Evolutionary conservation across 2,797 vertebrate species (phyloP).

Genomic region (Trematomus bernacchii): DNA sequence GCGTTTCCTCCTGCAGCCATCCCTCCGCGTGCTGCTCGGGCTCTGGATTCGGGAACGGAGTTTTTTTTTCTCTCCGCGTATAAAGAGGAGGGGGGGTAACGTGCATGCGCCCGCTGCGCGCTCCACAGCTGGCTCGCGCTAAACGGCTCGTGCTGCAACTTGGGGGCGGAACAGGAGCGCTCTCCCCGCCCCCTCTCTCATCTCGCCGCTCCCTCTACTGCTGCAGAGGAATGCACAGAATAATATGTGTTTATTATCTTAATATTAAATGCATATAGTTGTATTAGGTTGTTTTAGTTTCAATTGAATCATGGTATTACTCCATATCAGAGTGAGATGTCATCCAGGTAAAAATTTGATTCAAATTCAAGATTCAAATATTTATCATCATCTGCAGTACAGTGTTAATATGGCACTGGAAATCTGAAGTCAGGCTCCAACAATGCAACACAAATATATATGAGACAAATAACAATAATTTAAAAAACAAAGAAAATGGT

Average conservation of each 20-base stretch:
- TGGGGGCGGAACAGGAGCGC: constrained; percentile 79
- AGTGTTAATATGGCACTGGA: background rate
- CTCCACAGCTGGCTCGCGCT: constrained; percentile 76
- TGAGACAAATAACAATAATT: no score
- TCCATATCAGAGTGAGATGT: background rate
- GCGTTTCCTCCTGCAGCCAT: constrained; percentile 71
- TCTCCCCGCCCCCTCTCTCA: constrained; percentile 60
- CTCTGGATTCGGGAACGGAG: constrained; percentile 57
- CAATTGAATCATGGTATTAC: background rate
- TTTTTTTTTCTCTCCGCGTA: constrained; percentile 48
- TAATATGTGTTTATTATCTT: background rate
- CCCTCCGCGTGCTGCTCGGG: constrained; percentile 69
- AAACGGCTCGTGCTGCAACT: constrained; percentile 80
- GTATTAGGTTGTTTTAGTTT: background rate
- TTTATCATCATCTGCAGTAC: no score
- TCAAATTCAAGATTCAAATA: no score
- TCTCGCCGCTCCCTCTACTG: constrained; percentile 22
- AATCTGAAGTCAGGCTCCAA: background rate
- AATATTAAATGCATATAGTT: background rate
- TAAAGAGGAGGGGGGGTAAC: constrained; percentile 41
- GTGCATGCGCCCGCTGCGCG: constrained; percentile 63
- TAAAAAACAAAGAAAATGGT: no score
- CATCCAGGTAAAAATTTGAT: background rate
- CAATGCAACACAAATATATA: no score
- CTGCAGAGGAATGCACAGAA: constrained; percentile 25